Evolutionary conservation across 2,797 vertebrate species (phyloP), one percentile per base, ranked within the genome.

Genomic region (Anabas testudineus): DNA sequence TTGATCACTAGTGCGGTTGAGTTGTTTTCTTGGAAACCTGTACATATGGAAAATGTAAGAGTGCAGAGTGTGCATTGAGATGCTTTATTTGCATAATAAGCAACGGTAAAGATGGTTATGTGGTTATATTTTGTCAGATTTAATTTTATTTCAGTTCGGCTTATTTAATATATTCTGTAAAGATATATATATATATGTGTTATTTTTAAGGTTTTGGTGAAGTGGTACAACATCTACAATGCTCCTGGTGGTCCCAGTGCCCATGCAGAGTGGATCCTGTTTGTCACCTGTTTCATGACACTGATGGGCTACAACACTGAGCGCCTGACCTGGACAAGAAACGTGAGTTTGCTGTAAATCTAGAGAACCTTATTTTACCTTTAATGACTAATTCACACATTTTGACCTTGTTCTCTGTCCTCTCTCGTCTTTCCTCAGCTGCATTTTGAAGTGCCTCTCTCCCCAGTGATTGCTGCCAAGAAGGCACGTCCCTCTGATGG

Each of bases 291-390:
- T 77, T 95, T 99, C 47, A 95, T 99, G 96, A 96, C 96, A 9
- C 93, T 99, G 90, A 98, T 99, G 97, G 98, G 97, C 56, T 99
- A 99, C 93, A 98, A 97, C 91, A 99, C 98, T 0, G 97, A 99
- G 62, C 95, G 96, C 6, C 93, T 99, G 53, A 86, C 88, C 1
- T 99, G 97, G 98, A 99, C 95, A 2, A 94, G 93, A 52, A 96
- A 96, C 2, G 98, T 99, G 90, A 97, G 97, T 87, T 47, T 3
- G 10, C 49, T 21, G 28, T 8, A 19, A 19, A 42, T 46, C 37
- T 52, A 47, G 24, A n/a, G 36, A 56, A 42, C 16, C 16, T 42
- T 2, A 37, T 46, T 54, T 52, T 26, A 24, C 46, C 21, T 67
- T 55, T 18, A 2, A 28, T 4, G 16, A 14, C 6, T 59, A 24